Evolutionary conservation across 2,113 vertebrate genomes (phyloP).

Genomic region (Callopanchax toddi): DNA sequence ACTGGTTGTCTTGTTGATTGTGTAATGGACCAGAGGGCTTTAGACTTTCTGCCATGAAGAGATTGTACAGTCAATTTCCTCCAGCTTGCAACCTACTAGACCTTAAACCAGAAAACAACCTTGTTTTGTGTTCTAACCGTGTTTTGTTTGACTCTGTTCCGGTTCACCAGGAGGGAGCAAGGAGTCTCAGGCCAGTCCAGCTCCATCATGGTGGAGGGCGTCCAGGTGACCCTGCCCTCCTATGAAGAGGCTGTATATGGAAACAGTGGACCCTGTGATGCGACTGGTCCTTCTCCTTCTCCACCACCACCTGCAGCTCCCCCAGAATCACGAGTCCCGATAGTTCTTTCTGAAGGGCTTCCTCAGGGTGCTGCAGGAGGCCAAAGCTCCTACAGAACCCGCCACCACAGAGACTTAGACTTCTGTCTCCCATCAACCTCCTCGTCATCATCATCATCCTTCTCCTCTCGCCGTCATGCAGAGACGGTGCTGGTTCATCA

Average conservation of each 20-base stretch:
- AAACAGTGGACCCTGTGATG: constrained; percentile 80
- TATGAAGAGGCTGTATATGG: constrained; percentile 98
- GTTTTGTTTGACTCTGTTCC: constrained; percentile 4
- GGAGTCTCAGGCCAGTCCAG: constrained; percentile 90
- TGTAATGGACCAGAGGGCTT: constrained; percentile 20
- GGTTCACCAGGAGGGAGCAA: constrained; percentile 87
- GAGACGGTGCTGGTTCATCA: constrained; percentile 96
- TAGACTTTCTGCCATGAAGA: constrained; percentile 26
- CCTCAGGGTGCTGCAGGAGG: constrained; percentile 82
- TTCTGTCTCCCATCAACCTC: constrained; percentile 86
- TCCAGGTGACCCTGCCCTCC: constrained; percentile 94
- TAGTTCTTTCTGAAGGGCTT: constrained; percentile 90
- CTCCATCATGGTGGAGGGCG: constrained; percentile 95
- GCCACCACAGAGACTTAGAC: constrained; percentile 73
- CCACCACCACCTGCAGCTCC: constrained; percentile 69
- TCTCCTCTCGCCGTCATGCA: constrained; percentile 79
- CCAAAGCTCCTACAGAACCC: constrained; percentile 62
- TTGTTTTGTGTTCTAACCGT: background rate
- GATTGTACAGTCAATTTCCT: constrained; percentile 34
- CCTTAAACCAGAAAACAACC: constrained; percentile 1
- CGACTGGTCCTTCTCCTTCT: constrained; percentile 50
- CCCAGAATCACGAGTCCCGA: constrained; percentile 90
- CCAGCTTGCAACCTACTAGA: constrained; percentile 9
- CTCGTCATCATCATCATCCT: constrained; percentile 81
- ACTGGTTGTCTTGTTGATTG: constrained; percentile 41